Evolutionary conservation across 2,113 vertebrate species (phyloP).

Genomic region (Chloropsis cyanopogon): DNA sequence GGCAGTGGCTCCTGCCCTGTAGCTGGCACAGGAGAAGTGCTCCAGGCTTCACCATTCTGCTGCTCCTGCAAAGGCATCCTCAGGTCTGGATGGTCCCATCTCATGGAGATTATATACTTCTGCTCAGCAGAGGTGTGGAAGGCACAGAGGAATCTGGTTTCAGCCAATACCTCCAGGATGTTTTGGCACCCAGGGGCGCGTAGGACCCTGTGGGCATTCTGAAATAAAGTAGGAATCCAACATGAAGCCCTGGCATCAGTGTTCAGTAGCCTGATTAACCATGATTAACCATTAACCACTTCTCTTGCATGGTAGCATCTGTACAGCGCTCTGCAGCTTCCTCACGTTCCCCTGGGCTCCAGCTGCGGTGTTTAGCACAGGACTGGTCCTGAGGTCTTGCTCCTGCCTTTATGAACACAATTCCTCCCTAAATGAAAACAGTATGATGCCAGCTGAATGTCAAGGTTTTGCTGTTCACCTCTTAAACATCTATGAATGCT

Average conservation of each 20-base stretch:
- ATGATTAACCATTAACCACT: too few relatives aligned
- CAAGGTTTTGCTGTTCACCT: constrained; percentile 38
- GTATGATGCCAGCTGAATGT: background rate
- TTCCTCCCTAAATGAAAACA: background rate
- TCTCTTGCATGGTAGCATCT: background rate
- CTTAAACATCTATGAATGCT: constrained; percentile 22
- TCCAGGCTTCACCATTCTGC: background rate
- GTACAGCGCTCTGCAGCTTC: background rate
- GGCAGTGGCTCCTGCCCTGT: background rate
- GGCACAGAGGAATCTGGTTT: background rate
- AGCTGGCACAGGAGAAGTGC: background rate
- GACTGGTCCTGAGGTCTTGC: background rate
- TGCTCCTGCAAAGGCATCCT: background rate
- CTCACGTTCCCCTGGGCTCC: background rate
- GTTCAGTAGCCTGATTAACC: background rate
- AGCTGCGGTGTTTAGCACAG: background rate
- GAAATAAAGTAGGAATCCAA: background rate
- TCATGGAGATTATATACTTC: background rate
- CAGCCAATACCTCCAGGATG: background rate
- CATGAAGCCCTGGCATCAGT: background rate
- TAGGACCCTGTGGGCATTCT: background rate
- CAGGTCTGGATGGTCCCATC: background rate
- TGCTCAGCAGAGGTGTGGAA: background rate
- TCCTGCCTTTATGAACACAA: background rate
- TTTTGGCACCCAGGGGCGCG: background rate